Percentiles rank a stretch among this genome's conserved stretches.
These are phyloP conservation scores for Sinocyclocheilus maitianheensis DNA, from an alignment of 2,113 vertebrate species.

Conservation along the genomic window DNA sequence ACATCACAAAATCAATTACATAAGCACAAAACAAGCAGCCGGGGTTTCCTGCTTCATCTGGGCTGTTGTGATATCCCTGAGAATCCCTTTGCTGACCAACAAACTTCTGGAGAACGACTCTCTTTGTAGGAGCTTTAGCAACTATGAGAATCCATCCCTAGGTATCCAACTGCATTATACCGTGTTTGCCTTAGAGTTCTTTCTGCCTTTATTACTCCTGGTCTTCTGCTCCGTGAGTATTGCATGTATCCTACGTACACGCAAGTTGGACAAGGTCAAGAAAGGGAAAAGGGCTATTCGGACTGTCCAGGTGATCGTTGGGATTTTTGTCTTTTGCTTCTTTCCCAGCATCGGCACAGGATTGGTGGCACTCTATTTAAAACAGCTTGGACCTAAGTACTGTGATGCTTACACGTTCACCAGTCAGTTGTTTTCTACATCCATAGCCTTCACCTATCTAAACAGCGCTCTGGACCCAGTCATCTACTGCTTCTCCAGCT, in stretches of 20 bases:
- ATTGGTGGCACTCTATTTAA: constrained; percentile 55
- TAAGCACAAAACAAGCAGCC: constrained; percentile 62
- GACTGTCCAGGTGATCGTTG: constrained; percentile 67
- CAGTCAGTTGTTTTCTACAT: constrained; percentile 68
- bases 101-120: constrained; percentile 57
- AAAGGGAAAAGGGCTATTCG: constrained; percentile 65
- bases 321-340: constrained; percentile 68
- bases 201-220: constrained; percentile 46
- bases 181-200: constrained; percentile 47
- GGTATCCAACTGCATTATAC: constrained; percentile 61
- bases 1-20: constrained; percentile 67
- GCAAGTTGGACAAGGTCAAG: constrained; percentile 36
- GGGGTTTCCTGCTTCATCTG: constrained; percentile 61
- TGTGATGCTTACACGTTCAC: constrained; percentile 64
- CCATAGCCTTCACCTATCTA: constrained; percentile 75
- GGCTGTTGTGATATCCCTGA: constrained; percentile 67
- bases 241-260: constrained; percentile 8
- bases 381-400: background rate
- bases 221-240: constrained; percentile 50
- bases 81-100: constrained; percentile 69
- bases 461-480: constrained; percentile 77
- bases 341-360: constrained; percentile 68
- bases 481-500: constrained; percentile 77
- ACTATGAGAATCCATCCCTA: constrained; percentile 39
- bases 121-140: constrained; percentile 75